Evolutionary conservation across 92 coral and sea anemone species (phyloP).

Genomic region (Paramuricea clavata): DNA sequence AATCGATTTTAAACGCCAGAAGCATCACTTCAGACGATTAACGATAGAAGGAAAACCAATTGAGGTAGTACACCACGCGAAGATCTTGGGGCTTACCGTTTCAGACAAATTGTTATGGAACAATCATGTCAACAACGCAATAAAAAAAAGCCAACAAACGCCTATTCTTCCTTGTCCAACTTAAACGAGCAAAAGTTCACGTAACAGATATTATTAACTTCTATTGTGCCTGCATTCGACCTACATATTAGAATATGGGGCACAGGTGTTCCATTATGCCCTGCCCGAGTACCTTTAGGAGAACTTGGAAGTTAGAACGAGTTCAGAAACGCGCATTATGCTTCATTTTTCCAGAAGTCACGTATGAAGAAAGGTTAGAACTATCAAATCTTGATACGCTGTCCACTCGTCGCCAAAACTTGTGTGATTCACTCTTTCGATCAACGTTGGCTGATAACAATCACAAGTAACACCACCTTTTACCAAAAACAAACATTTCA

Average conservation of each 20-base stretch:
- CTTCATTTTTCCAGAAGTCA: not conserved
- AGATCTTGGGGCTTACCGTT: constrained; percentile 14
- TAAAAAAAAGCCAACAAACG: constrained; percentile 4
- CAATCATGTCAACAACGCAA: constrained; percentile 16
- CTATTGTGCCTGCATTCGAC: constrained; percentile 20
- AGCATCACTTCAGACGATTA: constrained; percentile 34
- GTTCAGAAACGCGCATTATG: constrained; percentile 14
- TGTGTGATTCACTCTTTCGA: not conserved
- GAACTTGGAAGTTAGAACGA: not conserved
- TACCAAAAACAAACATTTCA: not conserved
- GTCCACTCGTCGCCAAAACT: not conserved
- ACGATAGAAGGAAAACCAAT: constrained; percentile 21
- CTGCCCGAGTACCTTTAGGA: constrained; percentile 15
- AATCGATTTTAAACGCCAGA: constrained; percentile 26
- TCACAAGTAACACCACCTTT: not conserved
- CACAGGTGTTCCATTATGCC: constrained; percentile 22
- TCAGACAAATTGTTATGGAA: constrained; percentile 12
- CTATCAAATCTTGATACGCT: not conserved
- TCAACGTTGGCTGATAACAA: not conserved
- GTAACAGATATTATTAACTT: constrained; percentile 1
- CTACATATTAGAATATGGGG: not conserved
- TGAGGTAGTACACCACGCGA: constrained; percentile 14
- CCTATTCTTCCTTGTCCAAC: not conserved
- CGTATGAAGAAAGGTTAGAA: not conserved
- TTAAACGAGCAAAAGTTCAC: constrained; percentile 18